phyloP scores from a whole-genome alignment of 2,888 invertebrate genomes.

The Ennomos fuscantarius region DNA sequence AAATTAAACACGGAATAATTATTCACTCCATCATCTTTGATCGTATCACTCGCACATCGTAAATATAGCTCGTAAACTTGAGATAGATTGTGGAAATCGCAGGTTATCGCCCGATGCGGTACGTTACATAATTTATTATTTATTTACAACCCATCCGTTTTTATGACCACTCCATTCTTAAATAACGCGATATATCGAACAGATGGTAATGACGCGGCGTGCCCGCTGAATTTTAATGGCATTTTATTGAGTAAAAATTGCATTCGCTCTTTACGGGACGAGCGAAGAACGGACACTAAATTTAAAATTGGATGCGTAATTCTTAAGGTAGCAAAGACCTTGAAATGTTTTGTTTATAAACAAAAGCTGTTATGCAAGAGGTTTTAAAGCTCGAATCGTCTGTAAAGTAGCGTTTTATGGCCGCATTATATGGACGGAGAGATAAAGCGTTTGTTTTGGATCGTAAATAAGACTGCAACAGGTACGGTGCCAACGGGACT shows the following conservation, averaged over 20 bases:
- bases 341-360: constrained; percentile 82
- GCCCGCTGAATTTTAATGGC: constrained; percentile 62
- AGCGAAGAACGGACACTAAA: constrained; percentile 64
- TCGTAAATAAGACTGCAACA: constrained; percentile 85
- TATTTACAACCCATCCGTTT: constrained; percentile 56
- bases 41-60: constrained; percentile 43
- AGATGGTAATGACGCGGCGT: constrained; percentile 42
- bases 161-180: constrained; percentile 49
- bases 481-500: constrained; percentile 80
- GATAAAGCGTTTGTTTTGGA: constrained; percentile 85
- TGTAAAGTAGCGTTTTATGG: constrained; percentile 78
- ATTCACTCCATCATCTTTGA: constrained; percentile 44
- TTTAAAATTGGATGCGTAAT: constrained; percentile 50
- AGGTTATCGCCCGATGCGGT: constrained; percentile 48
- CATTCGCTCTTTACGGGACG: constrained; percentile 48
- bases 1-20: constrained; percentile 45
- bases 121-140: constrained; percentile 55
- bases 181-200: constrained; percentile 38
- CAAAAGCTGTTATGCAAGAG: constrained; percentile 82
- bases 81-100: constrained; percentile 46
- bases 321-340: constrained; percentile 69
- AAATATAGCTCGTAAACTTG: constrained; percentile 50
- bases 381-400: constrained; percentile 58
- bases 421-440: constrained; percentile 79
- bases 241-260: constrained; percentile 25